phyloP scores from a whole-genome alignment of 2,888 invertebrate genomes.

The Epirrhoe tristata region DNA sequence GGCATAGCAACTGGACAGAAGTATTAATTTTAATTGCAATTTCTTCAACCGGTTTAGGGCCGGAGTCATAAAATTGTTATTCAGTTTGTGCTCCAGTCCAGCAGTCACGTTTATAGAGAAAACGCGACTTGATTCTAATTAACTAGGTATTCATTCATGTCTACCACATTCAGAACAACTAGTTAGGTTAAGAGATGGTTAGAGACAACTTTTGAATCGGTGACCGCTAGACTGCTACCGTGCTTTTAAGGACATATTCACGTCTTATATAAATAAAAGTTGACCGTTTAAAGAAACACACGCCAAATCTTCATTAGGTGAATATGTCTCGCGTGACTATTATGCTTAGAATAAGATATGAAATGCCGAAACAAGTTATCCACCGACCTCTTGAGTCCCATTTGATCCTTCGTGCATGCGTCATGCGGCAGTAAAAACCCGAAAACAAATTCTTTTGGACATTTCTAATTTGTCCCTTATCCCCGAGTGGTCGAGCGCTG shows the following conservation, averaged over 20 bases:
- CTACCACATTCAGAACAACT: neutral
- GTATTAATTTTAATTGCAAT: constrained; percentile 28
- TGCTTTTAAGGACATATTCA: neutral
- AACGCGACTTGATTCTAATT: constrained; percentile 64
- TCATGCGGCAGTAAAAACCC: constrained; percentile 43
- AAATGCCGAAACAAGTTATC: constrained; percentile 34
- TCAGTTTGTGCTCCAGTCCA: constrained; percentile 58
- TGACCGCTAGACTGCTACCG: neutral
- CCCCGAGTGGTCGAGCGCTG: constrained; percentile 55
- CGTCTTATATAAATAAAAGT: constrained; percentile 2
- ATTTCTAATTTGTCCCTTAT: constrained; percentile 60
- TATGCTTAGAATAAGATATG: constrained; percentile 35
- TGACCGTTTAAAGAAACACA: constrained; percentile 46
- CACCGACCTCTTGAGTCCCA: constrained; percentile 40
- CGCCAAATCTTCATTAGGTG: constrained; percentile 46
- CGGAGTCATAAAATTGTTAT: constrained; percentile 66
- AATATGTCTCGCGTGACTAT: constrained; percentile 47
- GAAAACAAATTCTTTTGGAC: constrained; percentile 44
- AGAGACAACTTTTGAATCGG: neutral
- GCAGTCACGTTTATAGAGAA: constrained; percentile 66
- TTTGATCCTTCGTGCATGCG: constrained; percentile 42
- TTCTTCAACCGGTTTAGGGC: constrained; percentile 28
- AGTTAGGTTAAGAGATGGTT: neutral
- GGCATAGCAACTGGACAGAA: neutral
- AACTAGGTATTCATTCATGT: constrained; percentile 66